Percentiles rank a stretch among this genome's conserved stretches.
These are phyloP conservation scores for Buceros bicornis DNA, from an alignment of 2,797 vertebrate species.

Conservation along the genomic window DNA sequence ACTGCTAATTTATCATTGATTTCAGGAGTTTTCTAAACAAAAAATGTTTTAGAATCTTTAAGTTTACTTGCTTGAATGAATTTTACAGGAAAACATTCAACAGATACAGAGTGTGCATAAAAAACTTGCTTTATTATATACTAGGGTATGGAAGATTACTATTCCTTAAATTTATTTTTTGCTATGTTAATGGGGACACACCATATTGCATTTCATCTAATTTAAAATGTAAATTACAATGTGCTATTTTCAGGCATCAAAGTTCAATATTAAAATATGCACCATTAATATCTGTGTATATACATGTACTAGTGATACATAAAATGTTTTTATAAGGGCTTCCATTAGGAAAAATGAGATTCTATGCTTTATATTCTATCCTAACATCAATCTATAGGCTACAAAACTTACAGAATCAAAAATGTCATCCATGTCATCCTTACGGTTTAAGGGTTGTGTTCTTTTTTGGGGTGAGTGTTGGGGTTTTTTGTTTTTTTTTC, in stretches of 20 bases:
- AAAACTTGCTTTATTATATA: neutral
- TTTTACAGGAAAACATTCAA: neutral
- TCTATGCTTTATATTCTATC: neutral
- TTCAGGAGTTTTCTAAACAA: neutral
- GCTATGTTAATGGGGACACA: neutral
- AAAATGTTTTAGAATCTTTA: neutral
- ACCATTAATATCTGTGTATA: neutral
- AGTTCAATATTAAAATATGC: neutral
- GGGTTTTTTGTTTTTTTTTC: fast-evolving
- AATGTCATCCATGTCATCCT: neutral
- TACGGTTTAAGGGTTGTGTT: neutral
- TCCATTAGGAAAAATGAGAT: neutral
- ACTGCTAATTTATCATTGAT: neutral
- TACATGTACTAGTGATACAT: neutral
- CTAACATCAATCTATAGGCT: neutral
- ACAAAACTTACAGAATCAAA: neutral
- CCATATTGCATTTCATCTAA: neutral
- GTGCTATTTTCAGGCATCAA: neutral
- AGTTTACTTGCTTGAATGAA: neutral
- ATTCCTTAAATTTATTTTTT: neutral
- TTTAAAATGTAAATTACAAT: neutral
- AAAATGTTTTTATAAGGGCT: neutral
- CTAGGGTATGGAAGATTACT: neutral
- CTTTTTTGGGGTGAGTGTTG: neutral
- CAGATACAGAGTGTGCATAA: neutral